Base-by-base conservation (phyloP, 2,888 invertebrate genomes). In the Perdita meconis region DNA sequence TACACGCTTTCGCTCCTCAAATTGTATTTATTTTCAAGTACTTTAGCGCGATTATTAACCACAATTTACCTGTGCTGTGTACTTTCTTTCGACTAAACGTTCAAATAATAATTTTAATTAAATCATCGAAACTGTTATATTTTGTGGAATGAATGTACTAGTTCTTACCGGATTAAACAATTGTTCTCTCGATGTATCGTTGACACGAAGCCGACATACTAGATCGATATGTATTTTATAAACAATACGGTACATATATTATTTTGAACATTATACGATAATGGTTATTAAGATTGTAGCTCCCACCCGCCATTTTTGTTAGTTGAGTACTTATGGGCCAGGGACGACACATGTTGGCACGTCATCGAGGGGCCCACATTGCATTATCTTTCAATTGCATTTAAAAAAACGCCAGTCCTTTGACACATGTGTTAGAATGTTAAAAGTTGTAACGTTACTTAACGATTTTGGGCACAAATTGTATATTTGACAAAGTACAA, bases 261-360 rank as follows among this genome's bases (percentile, higher is more conserved):
- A 30, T 30, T 40, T 66, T 22, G 53, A 40, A 66, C n/a, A n/a
- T n/a, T n/a, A 59, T 55, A 13, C 16, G 63, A 57, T 70, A 44
- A 24, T 22, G n/a, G 59, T 56, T 42, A 63, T 71, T 66, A 38
- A 24, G 24, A 63, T 65, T 67, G 51, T 71, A 70, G 63, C 69
- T 55, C 66, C 66, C 42, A 60, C 68, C 79, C 84, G 86, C 81
- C 83, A 84, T 86, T 82, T 88, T 87, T 82, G 75, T 72, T 81
- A 73, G 82, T 83, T 78, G 78, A 80, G 82, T 86, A 81, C 80
- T 83, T 63, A 78, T 79, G 81, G 84, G 72, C 85, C 89, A 87
- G 89, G 85, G 78, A 70, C 85, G 86, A 77, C 75, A 59, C 63
- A 60, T 26, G 42, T 69, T 47, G 34, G 64, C 24, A 72, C 51